Evolutionary conservation across 1,140 invertebrate species (phyloP).

Genomic region (Sarcophaga peregrina): DNA sequence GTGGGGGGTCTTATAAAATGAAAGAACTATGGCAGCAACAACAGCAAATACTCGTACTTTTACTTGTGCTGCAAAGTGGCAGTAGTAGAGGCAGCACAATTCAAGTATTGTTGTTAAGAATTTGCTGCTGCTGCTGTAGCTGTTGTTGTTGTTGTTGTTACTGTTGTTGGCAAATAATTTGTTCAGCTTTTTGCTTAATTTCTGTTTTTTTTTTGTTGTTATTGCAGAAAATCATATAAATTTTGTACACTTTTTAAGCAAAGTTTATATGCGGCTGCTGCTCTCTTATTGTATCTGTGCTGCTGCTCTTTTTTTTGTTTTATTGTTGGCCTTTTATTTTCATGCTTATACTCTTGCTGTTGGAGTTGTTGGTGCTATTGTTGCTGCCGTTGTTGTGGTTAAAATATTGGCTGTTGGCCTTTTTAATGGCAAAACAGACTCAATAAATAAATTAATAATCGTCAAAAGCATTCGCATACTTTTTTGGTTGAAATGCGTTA

Average conservation of each 20-base stretch:
- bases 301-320: background rate
- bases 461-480: background rate
- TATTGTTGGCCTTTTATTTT: no score
- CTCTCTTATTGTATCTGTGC: background rate
- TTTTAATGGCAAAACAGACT: background rate
- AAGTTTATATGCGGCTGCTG: background rate
- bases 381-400: no score
- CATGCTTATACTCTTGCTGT: no score
- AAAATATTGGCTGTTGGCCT: constrained; percentile 3
- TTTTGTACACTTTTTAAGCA: background rate
- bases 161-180: no score
- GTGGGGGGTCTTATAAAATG: no score
- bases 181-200: no score
- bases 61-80: background rate
- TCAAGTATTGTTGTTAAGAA: background rate
- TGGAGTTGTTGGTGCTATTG: no score
- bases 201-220: background rate
- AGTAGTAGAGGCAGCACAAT: background rate
- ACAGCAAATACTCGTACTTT: background rate
- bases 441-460: constrained; percentile 2
- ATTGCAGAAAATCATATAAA: background rate
- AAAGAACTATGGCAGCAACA: background rate
- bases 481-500: no score
- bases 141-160: background rate
- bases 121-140: background rate